Base-by-base conservation (phyloP, 2,113 vertebrate species). In the Axis porcinus region DNA sequence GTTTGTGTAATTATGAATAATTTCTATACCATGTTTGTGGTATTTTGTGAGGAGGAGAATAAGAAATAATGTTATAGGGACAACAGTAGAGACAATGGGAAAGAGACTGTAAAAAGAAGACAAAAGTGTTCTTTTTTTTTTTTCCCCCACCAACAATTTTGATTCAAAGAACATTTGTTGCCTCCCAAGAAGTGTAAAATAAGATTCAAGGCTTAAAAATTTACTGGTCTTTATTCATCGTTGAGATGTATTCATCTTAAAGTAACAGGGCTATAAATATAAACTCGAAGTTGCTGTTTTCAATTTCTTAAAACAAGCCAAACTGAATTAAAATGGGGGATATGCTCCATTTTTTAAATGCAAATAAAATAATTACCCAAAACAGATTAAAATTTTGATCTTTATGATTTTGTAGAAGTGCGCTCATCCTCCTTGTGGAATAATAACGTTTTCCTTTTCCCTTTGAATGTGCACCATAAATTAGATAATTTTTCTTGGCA, bases 401-500 rank as follows among this genome's bases (percentile, higher is more conserved):
- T 86, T 82, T 55, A 21, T n/a, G 43, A 40, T 87, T 78, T 78
- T 81, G 2, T 52, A 76, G 36, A 91, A 60, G 74, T 95, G 1
- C 83, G 6, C 1, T 81, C 0, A 16, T 55, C 9, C 74, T 93
- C n/a, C n/a, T 94, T 74, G 14, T 52, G 28, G 7, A 92, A 86
- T 60, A 81, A 52, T 60, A 43, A 36, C 82, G 2, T 36, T 79
- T 91, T 58, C 8, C 19, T 86, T n/a, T 67, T 19, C 19, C 15
- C 9, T n/a, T 74, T 95, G n/a, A 45, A 76, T 30, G 30, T 25
- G 5, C 0, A 47, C 1, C 52, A 27, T n/a, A 54, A 89, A 89
- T 83, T 84, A 89, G 55, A 86, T 89, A 33, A 94, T 78, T 96
- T 91, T 91, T 84, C 64, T 64, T 94, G 86, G 79, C 54, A 78